Base-by-base conservation (phyloP, 2,888 invertebrate species). In the Punctoribates punctum region DNA sequence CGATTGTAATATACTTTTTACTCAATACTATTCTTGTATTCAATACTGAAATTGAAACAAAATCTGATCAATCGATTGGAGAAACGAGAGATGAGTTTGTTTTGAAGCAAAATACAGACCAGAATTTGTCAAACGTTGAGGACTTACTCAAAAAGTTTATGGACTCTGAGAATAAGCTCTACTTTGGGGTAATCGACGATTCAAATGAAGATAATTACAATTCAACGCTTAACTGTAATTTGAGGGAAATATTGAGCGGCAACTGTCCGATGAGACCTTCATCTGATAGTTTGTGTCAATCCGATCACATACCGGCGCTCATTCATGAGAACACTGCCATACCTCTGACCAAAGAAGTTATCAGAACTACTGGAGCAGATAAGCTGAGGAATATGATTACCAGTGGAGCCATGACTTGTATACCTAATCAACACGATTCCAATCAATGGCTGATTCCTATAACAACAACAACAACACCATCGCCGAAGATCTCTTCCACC, bases 281-380 rank as follows among this genome's bases (percentile, higher is more conserved):
- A 67, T 46, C 48, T 25, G 42, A 25, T 48, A 42, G 27, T 23
- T 20, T 72, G 20, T 72, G 72, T 72, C 72, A 25, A 72, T 48
- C 72, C 9, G 38, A 72, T 48, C 46, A 72, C 23, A 17, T 46
- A 25, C 72, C 72, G 48, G 72, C 72, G 48, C 48, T 72, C 15
- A 46, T 72, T 23, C 72, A 72, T n/a, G 72, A 48, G n/a, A 46
- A 27, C n/a, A 72, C 48, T 72, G 48, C 23, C 23, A 15, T 72
- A 23, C 23, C 46, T 27, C 25, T 72, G 1, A 25, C 23, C 27
- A 17, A 25, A 23, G 72, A 72, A 15, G 6, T 72, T 25, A 46
- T 72, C 25, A 25, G 17, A 38, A 6, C 5, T 48, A 20, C 20
- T 42, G 72, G 72, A 15, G n/a, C 46, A 17, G 72, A 72, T 3